These are phyloP conservation scores for Trochalopteron elliotii DNA, from an alignment of 2,113 vertebrate species.

Conservation along the genomic window DNA sequence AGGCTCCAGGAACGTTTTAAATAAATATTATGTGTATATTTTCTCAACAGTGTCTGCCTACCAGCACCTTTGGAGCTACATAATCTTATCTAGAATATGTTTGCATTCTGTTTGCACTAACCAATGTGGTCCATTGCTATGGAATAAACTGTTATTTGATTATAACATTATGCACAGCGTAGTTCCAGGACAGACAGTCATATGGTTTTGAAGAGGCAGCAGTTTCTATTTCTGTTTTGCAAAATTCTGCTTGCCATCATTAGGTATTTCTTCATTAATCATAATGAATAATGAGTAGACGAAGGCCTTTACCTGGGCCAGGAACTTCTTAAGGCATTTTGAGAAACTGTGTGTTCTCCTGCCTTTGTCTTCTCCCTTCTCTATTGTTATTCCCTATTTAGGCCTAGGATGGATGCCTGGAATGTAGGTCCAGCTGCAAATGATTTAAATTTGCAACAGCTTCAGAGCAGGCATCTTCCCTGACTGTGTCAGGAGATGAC, in stretches of 20 bases:
- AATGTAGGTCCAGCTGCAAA: slow-evolving; percentile 4
- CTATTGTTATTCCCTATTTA: neutral
- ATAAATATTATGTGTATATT: slow-evolving; percentile 52
- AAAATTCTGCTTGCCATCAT: slow-evolving; percentile 4
- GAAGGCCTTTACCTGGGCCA: neutral
- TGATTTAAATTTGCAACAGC: neutral
- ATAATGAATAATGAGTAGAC: neutral
- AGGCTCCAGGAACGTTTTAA: neutral
- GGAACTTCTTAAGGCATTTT: neutral
- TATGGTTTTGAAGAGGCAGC: neutral
- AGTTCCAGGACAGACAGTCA: neutral
- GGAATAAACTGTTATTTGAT: neutral
- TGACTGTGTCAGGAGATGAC: neutral
- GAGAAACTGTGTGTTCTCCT: neutral
- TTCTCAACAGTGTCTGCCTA: slow-evolving; percentile 29
- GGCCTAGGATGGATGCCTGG: neutral
- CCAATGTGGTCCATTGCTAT: neutral
- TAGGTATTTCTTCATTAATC: slow-evolving; percentile 18
- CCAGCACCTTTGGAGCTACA: neutral
- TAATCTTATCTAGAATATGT: neutral
- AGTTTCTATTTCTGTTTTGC: slow-evolving; percentile 11
- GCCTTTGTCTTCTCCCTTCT: neutral
- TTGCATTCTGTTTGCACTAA: slow-evolving; percentile 11
- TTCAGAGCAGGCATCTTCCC: slow-evolving; percentile 10
- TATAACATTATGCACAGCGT: neutral